Evolutionary conservation across 2,888 invertebrate genomes (phyloP).

Genomic region (Leucophenga montana): DNA sequence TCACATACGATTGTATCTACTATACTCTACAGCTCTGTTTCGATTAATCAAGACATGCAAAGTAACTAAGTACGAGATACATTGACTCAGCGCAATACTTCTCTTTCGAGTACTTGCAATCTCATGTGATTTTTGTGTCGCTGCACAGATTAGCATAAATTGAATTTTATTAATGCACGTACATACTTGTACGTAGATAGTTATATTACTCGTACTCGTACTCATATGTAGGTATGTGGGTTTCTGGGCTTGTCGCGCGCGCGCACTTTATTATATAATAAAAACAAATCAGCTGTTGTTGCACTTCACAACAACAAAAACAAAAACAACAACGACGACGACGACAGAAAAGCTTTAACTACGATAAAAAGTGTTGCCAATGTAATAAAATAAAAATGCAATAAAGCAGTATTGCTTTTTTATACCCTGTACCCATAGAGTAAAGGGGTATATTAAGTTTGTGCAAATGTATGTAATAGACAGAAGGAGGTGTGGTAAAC

Average conservation of each 20-base stretch:
- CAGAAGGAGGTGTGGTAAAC: no score
- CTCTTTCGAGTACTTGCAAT: no score
- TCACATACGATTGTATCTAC: no score
- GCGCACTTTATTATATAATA: slow-evolving; percentile 36
- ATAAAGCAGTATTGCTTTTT: slow-evolving; percentile 30
- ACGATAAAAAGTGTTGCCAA: slow-evolving; percentile 44
- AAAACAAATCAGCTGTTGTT: slow-evolving; percentile 39
- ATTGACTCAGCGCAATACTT: no score
- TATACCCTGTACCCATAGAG: no score
- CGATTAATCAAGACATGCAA: no score
- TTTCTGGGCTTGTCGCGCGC: slow-evolving; percentile 36
- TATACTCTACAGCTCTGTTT: no score
- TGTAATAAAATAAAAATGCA: slow-evolving; percentile 43
- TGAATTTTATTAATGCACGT: slow-evolving; percentile 53
- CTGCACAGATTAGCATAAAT: slow-evolving; percentile 60
- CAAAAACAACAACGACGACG: slow-evolving; percentile 31
- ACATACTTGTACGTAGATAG: background rate
- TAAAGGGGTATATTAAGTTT: no score
- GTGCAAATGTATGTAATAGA: no score
- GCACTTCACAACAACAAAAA: slow-evolving; percentile 16
- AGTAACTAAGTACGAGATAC: background rate
- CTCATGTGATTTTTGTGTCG: slow-evolving; percentile 39
- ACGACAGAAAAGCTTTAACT: slow-evolving; percentile 20
- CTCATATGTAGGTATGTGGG: slow-evolving; percentile 24
- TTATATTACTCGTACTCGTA: no score